A percentile compares a stretch with the other conserved stretches of the same genome.
Evolutionary conservation across 2,113 vertebrate genomes (phyloP).

Genomic region (Carollia perspicillata): DNA sequence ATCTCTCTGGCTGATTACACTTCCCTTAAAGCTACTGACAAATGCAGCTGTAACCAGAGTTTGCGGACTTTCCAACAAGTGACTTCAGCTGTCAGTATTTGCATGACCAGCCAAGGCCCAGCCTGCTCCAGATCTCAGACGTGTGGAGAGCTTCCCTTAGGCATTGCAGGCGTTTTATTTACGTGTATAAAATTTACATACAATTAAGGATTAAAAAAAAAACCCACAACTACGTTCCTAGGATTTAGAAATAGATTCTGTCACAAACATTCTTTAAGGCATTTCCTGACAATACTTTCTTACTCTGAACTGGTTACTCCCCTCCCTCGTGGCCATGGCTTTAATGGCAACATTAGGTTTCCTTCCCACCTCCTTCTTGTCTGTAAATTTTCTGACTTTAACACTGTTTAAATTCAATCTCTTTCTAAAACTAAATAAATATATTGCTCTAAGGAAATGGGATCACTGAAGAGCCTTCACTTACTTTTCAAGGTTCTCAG

Average conservation of each 20-base stretch:
- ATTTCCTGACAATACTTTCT: not conserved
- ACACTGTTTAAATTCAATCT: not conserved
- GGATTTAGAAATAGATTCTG: not conserved
- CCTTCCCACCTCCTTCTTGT: not conserved
- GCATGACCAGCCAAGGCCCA: slow-evolving; percentile 64
- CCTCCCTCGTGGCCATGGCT: not conserved
- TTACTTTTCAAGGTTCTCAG: not conserved
- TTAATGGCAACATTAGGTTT: not conserved
- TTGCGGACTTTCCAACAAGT: slow-evolving; percentile 87
- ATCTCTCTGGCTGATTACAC: slow-evolving; percentile 95
- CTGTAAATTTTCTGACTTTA: slow-evolving; percentile 15
- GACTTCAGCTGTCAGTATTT: slow-evolving; percentile 85
- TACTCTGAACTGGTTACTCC: not conserved
- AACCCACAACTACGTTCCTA: not conserved
- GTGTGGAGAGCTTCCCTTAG: not conserved
- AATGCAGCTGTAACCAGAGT: slow-evolving; percentile 94
- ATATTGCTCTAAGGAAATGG: not conserved
- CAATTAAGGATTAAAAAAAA: slow-evolving; percentile 35
- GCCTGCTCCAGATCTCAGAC: slow-evolving; percentile 36
- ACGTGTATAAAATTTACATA: slow-evolving; percentile 64
- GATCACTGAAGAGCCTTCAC: not conserved
- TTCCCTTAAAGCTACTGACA: slow-evolving; percentile 94
- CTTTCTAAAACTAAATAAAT: not conserved
- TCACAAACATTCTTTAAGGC: not conserved
- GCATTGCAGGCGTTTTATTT: slow-evolving; percentile 35